Evolutionary conservation across 2,888 invertebrate species (phyloP).

Genomic region (Drepana falcataria): DNA sequence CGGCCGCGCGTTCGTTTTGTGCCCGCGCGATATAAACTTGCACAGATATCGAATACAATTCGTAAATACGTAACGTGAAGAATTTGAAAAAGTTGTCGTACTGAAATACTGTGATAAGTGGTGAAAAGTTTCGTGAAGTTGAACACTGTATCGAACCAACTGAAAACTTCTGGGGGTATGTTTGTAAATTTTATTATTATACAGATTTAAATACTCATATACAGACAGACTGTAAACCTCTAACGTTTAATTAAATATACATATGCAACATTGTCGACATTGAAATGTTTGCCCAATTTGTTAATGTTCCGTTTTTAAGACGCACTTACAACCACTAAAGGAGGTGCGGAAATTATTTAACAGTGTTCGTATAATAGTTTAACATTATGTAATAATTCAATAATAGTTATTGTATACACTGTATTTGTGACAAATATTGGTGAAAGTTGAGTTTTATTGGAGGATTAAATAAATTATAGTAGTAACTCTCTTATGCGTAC

Average conservation of each 20-base stretch:
- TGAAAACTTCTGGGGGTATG: not conserved
- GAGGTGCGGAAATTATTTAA: slow-evolving; percentile 31
- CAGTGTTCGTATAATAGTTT: not conserved
- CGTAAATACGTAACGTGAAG: slow-evolving; percentile 4
- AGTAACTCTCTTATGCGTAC: too few species aligned
- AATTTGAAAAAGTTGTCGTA: not conserved
- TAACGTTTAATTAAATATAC: too few species aligned
- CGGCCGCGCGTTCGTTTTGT: slow-evolving; percentile 34
- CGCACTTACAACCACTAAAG: slow-evolving; percentile 22
- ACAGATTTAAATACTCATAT: too few species aligned
- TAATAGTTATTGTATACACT: too few species aligned
- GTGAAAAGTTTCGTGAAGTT: slow-evolving; percentile 4
- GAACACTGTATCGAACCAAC: not conserved
- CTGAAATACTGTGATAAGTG: not conserved
- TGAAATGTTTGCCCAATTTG: slow-evolving; percentile 52
- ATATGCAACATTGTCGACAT: slow-evolving; percentile 53
- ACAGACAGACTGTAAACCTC: too few species aligned
- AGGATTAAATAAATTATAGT: too few species aligned
- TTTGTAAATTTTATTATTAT: not conserved
- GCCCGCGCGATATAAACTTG: slow-evolving; percentile 26
- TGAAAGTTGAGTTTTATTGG: too few species aligned
- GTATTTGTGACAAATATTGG: too few species aligned
- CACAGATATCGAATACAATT: slow-evolving; percentile 15
- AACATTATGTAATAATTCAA: not conserved
- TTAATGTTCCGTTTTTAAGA: slow-evolving; percentile 36